Base-by-base conservation (phyloP, 2,797 vertebrate species). In the Falco concolor region DNA sequence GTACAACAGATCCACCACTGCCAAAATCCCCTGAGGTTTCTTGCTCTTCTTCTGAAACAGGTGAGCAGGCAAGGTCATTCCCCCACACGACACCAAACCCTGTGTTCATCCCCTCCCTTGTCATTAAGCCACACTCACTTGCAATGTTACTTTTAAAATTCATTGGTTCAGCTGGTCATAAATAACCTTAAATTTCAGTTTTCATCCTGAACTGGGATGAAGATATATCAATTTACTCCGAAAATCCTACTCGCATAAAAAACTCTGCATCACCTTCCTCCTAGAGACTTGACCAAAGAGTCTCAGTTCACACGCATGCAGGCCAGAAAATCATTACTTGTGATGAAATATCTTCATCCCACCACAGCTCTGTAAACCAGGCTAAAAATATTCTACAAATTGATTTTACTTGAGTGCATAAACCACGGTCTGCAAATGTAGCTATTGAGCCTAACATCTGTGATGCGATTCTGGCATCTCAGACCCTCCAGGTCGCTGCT, bases 21-120 rank as follows among this genome's bases (percentile, higher is more conserved):
- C 99, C 99, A 30, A 99, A 99, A 94, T 99, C 99, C 68, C 99
- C 99, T 10, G 99, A 99, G 50, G 98, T 99, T 97, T 99, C 99
- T 96, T 99, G 99, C 78, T 99, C 99, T 96, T 99, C 99, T 83
- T 99, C 99, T 99, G 97, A 87, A 97, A 96, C 3, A 76, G 45
- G 81, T 68, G 93, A 97, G 84, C 47, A 77, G 28, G 13, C 84
- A 76, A 90, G 61, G 85, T 97, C 83, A 96, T 81, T 88, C 59
- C 73, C 81, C 74, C 40, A 56, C 20, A 30, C 12, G 56, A 28
- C 47, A 68, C 30, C n/a, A 32, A 64, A 61, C 23, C 40, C 54
- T 87, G 90, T 13, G 0, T 25, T 60, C 56, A 38, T 53, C 56
- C 50, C 36, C 54, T 27, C n/a, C 56, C 22, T 69, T 49, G 56